Evolutionary conservation across 2,888 invertebrate species (phyloP), one percentile per base, ranked within the genome.

Genomic region (Patella depressa): DNA sequence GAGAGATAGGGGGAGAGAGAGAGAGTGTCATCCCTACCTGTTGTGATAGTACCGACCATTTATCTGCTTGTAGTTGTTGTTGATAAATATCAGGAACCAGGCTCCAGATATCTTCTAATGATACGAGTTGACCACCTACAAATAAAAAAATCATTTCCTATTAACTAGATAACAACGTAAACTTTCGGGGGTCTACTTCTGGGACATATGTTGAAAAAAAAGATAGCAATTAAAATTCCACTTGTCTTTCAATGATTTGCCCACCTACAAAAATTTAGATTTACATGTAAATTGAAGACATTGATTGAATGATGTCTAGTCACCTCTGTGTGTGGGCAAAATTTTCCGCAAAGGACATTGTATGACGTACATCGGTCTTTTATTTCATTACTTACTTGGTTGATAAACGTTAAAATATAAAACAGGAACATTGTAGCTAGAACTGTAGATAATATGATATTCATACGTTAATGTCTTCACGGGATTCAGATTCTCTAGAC

Each of bases 361-460:
- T 5, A 34, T 34, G 34, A 2, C 2, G 2, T 29, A 29, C 3
- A 4, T 4, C 34, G 0, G 0, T 34, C 34, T 34, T 34, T 34
- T 5, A 34, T 34, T 34, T 34, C 7, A 45, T 45, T 34, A 74
- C 55, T 75, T 83, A 90, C 90, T 86, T 81, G 82, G 78, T 76
- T 84, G 83, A 76, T 83, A 87, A 5, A 86, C 86, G 82, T 90
- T 91, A 79, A 92, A 91, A 79, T 91, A 92, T 0, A 92, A 83
- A 0, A 92, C 91, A 11, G 92, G 92, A 5, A 92, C 92, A 24
- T 81, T 81, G 81, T 91, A 92, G 77, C 91, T 91, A 65, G 83
- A 84, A 82, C 90, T 92, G 86, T 91, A 92, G 3, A 92, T 79
- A 3, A 92, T 83, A 79, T 92, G 91, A 78, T 91, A 92, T 78